Base-by-base conservation (phyloP, 2,888 invertebrate genomes). In the Automeris io region DNA sequence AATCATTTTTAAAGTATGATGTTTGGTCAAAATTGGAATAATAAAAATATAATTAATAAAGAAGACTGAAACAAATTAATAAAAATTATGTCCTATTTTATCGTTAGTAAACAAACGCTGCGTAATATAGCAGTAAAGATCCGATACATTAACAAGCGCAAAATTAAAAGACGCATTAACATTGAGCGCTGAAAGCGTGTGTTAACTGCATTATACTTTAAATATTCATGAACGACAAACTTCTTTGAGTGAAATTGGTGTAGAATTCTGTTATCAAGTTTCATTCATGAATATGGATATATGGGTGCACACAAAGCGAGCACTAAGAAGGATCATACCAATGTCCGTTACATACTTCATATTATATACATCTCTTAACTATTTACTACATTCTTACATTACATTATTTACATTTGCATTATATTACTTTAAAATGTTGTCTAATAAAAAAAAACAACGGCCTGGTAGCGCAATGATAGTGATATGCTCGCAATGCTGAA, bases 121-220 rank as follows among this genome's bases (percentile, higher is more conserved):
- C 5, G 6, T 16, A 23, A 16, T 18, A 12, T 9, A 29, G 6
- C 52, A 51, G 49, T 54, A 54, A 68, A 62, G 49, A 54, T 60
- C 48, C 49, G 46, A 62, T 49, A 54, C 62, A 70, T 71, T 64
- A 65, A 51, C 50, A 55, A 53, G 54, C 54, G 59, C 50, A 57
- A 60, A 73, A 74, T 76, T 67, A 65, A 70, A 69, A 61, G 47
- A 45, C 51, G 54, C 59, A 66, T 69, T 70, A 71, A 64, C 64
- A 70, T 61, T 54, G 47, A 62, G 60, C 57, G 43, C 48, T 45
- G 54, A 29, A 13, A 57, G 61, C 64, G 62, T 66, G 71, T 77
- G 73, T 75, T 77, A 82, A 82, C 73, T 79, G 78, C 80, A 82
- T 81, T 79, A 79, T 70, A 63, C 57, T 48, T 59, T 80, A 64